Base-by-base conservation (phyloP, 2,113 vertebrate genomes). In the Miniopterus natalensis region DNA sequence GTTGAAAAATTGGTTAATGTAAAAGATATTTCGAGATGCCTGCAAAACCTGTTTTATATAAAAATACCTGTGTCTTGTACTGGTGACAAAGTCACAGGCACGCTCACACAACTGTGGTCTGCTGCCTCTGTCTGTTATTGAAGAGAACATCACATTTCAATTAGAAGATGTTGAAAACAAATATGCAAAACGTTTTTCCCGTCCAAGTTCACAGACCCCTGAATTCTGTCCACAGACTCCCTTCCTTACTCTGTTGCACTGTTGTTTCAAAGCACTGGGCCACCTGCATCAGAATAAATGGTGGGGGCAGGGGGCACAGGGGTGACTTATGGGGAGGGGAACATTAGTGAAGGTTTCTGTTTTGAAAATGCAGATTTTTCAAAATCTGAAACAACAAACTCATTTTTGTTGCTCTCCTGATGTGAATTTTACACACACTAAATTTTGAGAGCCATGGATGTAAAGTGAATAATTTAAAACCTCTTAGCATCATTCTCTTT, bases 391-490 rank as follows among this genome's bases (percentile, higher is more conserved):
- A 66, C 1, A 61, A 31, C 27, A 83, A 63, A 18, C 31, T 91
- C 27, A 53, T 51, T 94, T 86, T 92, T 88, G 55, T n/a, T 84
- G 51, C 27, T 79, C 4, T 59, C 70, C n/a, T 74, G 71, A 88
- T 5, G 1, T 29, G 6, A 88, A 55, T 78, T 73, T 96, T 81
- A 87, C 18, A 71, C 3, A 7, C 5, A 55, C 63, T 89, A 65
- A 74, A 74, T 73, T 85, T 84, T 95, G 79, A 86, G 86, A 79
- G 18, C 8, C 40, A 61, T 40, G n/a, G 25, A 13, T 86, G 8
- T 85, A 90, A 92, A 89, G 77, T 77, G 91, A 77, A 77, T 71
- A 47, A 88, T 95, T 92, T 84, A 71, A 75, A 91, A 77, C 14
- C 18, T 71, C 29, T 79, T 71, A 77, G 68, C 80, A 71, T 91